phyloP scores from a whole-genome alignment of 2,113 vertebrate genomes.

The Turdus rufiventris region DNA sequence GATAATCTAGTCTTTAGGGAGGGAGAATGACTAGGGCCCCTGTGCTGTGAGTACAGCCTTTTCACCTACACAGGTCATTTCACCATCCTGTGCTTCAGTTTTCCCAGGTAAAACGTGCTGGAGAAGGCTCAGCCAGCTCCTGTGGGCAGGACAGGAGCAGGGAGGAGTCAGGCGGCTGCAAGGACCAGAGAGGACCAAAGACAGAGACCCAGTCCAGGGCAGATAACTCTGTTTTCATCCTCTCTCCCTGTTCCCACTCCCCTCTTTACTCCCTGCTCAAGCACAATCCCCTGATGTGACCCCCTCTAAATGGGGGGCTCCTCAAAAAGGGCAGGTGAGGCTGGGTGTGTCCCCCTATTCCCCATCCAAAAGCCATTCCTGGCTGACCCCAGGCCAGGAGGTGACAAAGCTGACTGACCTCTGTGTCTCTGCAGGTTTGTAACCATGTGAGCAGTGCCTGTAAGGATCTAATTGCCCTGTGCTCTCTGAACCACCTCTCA shows the following conservation, averaged over 20 bases:
- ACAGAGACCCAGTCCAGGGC: neutral
- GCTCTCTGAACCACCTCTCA: neutral
- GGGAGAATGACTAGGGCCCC: neutral
- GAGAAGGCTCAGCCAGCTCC: neutral
- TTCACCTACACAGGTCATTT: neutral
- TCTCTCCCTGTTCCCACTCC: neutral
- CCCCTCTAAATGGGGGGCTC: neutral
- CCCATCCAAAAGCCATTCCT: neutral
- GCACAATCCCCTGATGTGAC: neutral
- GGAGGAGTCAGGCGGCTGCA: accelerated
- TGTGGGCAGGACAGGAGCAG: neutral
- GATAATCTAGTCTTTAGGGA: neutral
- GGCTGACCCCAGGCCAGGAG: neutral
- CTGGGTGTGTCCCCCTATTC: neutral
- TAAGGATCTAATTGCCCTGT: neutral
- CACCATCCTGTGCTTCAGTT: neutral
- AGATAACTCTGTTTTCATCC: accelerated
- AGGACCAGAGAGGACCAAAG: neutral
- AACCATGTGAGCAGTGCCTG: neutral
- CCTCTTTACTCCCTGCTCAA: neutral
- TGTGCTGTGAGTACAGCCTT: neutral
- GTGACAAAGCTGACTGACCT: neutral
- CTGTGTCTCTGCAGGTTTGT: neutral
- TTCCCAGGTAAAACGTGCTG: neutral
- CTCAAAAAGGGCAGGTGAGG: neutral